phyloP scores from a whole-genome alignment of 2,113 vertebrate genomes.

The human region GRCh38 chr15:47838501-47839000 shows the following conservation, averaged over 20 bases:
- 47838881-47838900: background rate
- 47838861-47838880: background rate
- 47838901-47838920: background rate
- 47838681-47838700: background rate
- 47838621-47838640: background rate
- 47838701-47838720: background rate
- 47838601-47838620: conserved; percentile 25
- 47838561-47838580: background rate
- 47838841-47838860: background rate
- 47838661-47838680: background rate
- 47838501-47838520: background rate
- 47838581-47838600: background rate
- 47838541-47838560: background rate
- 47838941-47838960: background rate
- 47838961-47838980: background rate
- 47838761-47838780: background rate
- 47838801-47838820: background rate
- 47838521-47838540: background rate
- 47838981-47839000: background rate
- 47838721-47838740: background rate
- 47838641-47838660: background rate
- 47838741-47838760: background rate
- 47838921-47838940: background rate
- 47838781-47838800: background rate
- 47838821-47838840: background rate